phyloP scores from a whole-genome alignment of 92 coral and sea anemone genomes.

The Heliopora coerulea region DNA sequence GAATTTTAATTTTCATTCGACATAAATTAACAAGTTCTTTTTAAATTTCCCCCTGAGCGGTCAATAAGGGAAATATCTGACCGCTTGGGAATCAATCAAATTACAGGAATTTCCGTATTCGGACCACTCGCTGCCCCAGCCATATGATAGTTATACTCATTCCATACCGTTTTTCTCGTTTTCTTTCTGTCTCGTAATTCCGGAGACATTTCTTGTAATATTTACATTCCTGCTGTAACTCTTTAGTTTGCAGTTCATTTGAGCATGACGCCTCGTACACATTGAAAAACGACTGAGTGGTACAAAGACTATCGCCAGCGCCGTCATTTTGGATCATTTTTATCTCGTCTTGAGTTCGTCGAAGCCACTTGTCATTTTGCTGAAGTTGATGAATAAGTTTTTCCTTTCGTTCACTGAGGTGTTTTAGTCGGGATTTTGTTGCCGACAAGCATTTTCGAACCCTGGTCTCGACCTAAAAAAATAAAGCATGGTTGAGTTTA shows the following conservation, averaged over 20 bases:
- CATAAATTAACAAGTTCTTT: background rate
- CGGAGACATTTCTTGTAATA: slow-evolving; percentile 70
- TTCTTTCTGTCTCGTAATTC: slow-evolving; percentile 68
- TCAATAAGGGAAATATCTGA: too few relatives aligned
- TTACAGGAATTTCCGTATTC: too few relatives aligned
- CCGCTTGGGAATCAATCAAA: too few relatives aligned
- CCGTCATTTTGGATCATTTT: slow-evolving; percentile 47
- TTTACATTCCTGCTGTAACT: slow-evolving; percentile 76
- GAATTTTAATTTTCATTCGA: too few relatives aligned
- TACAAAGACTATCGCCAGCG: slow-evolving; percentile 34
- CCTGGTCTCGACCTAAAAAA: slow-evolving; percentile 55
- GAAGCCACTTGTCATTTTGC: slow-evolving; percentile 67
- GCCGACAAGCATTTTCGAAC: slow-evolving; percentile 64
- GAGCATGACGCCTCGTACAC: slow-evolving; percentile 30
- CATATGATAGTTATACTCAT: too few relatives aligned
- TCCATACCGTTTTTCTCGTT: slow-evolving; percentile 56
- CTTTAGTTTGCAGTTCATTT: slow-evolving; percentile 61
- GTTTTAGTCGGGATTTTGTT: slow-evolving; percentile 75
- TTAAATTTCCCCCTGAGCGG: background rate
- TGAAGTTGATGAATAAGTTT: slow-evolving; percentile 61
- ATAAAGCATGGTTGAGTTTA: background rate
- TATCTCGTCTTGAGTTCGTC: slow-evolving; percentile 65
- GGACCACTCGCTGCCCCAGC: too few relatives aligned
- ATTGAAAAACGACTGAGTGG: slow-evolving; percentile 45
- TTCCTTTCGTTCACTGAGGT: slow-evolving; percentile 53